Evolutionary conservation across 2,797 vertebrate genomes (phyloP).

Genomic region (Karalla daura): DNA sequence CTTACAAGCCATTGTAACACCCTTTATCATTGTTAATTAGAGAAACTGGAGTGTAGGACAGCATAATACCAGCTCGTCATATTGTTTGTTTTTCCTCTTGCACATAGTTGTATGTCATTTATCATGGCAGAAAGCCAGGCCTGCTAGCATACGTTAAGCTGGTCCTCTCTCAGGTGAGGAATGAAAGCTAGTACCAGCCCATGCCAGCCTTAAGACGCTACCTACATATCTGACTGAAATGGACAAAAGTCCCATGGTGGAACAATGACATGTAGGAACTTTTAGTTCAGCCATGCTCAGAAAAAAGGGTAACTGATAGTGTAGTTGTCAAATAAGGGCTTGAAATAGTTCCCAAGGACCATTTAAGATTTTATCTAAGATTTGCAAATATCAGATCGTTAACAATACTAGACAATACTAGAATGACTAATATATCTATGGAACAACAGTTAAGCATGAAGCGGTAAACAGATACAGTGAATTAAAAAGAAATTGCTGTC

Average conservation of each 20-base stretch:
- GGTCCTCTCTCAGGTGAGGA: slow-evolving; percentile 48
- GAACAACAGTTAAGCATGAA: background rate
- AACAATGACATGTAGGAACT: too few relatives aligned
- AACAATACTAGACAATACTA: background rate
- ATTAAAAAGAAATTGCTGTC: background rate
- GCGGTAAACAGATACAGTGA: background rate
- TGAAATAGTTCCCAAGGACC: too few relatives aligned
- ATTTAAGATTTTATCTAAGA: too few relatives aligned
- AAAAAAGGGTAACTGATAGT: too few relatives aligned
- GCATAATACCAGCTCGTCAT: slow-evolving; percentile 40
- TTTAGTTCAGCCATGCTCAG: too few relatives aligned
- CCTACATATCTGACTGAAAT: slow-evolving; percentile 7
- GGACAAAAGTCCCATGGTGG: background rate
- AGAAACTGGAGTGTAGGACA: slow-evolving; percentile 36
- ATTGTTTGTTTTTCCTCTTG: slow-evolving; percentile 57
- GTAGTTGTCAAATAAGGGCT: too few relatives aligned
- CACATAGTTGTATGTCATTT: slow-evolving; percentile 53
- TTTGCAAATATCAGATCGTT: too few relatives aligned
- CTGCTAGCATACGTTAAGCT: slow-evolving; percentile 53
- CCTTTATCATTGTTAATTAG: slow-evolving; percentile 66
- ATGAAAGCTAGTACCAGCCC: slow-evolving; percentile 41
- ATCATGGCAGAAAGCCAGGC: slow-evolving; percentile 57
- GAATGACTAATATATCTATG: background rate
- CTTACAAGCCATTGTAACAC: slow-evolving; percentile 64
- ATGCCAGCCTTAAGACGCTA: slow-evolving; percentile 7